Evolutionary conservation across 1,140 invertebrate species (phyloP).

Genomic region (Papilio helenus): DNA sequence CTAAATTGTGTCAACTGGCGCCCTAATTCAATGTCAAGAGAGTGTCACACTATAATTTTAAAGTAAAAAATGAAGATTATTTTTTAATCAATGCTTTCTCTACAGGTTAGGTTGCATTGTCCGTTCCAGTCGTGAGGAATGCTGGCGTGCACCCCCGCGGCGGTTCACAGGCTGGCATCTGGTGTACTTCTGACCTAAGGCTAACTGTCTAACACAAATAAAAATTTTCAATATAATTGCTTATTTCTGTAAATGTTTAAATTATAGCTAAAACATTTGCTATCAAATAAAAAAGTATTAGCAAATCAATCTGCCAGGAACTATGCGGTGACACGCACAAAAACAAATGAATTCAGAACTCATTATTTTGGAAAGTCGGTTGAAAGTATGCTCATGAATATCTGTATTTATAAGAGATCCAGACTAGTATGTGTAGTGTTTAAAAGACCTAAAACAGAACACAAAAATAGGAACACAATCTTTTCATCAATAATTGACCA

Average conservation of each 20-base stretch:
- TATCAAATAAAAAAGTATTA: no score
- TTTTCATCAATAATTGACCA: background rate
- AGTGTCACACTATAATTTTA: no score
- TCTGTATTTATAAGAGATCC: background rate
- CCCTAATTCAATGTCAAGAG: no score
- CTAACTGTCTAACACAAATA: background rate
- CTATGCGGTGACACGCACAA: no score
- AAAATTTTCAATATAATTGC: background rate
- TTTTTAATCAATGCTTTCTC: background rate
- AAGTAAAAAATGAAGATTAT: no score
- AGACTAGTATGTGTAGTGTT: no score
- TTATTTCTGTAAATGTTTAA: background rate
- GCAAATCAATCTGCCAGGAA: no score
- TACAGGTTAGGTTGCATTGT: background rate
- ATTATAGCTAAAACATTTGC: background rate
- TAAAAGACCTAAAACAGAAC: no score
- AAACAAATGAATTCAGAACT: no score
- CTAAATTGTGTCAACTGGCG: no score
- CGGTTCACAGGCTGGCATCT: slow-evolving; percentile 14
- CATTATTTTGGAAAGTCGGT: no score
- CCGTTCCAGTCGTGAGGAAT: background rate
- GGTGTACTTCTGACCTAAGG: background rate
- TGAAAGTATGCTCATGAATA: background rate
- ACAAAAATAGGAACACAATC: background rate
- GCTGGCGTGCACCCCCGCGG: slow-evolving; percentile 4